Conservation (phyloP, 1,140 invertebrate species). For the Diabrotica undecimpunctata region DNA sequence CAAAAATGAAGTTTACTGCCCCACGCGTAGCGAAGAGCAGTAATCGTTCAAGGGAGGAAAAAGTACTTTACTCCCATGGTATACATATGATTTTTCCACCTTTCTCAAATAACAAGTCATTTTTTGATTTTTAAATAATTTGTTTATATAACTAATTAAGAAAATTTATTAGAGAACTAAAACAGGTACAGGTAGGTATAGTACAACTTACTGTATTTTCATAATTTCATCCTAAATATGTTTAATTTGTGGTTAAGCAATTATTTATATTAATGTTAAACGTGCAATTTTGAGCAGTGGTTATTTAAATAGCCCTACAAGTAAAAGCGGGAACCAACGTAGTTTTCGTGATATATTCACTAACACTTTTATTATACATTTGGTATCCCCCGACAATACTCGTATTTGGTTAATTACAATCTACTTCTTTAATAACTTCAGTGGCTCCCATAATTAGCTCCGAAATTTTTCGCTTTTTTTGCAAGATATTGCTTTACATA, state of each 20-base stretch:
- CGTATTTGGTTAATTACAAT: background rate
- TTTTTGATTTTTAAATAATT: background rate
- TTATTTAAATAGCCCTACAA: no score
- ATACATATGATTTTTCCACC: conserved; percentile 2
- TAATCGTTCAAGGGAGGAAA: background rate
- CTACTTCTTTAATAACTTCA: background rate
- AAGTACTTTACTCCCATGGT: background rate
- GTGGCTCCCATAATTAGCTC: background rate
- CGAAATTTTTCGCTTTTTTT: background rate
- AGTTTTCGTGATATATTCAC: no score
- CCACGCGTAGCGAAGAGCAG: background rate
- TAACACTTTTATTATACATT: background rate
- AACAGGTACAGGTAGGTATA: background rate
- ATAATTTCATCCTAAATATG: background rate
- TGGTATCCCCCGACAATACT: background rate
- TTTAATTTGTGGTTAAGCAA: no score
- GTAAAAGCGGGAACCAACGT: no score
- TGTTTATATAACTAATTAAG: background rate
- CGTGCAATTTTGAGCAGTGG: no score
- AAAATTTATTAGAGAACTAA: background rate
- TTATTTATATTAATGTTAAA: no score
- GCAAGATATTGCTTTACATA: background rate
- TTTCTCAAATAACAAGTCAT: no score
- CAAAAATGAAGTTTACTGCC: background rate
- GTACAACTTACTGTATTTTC: background rate